Conservation (phyloP, 1,140 invertebrate species). For the Drosophila mojavensis region DNA sequence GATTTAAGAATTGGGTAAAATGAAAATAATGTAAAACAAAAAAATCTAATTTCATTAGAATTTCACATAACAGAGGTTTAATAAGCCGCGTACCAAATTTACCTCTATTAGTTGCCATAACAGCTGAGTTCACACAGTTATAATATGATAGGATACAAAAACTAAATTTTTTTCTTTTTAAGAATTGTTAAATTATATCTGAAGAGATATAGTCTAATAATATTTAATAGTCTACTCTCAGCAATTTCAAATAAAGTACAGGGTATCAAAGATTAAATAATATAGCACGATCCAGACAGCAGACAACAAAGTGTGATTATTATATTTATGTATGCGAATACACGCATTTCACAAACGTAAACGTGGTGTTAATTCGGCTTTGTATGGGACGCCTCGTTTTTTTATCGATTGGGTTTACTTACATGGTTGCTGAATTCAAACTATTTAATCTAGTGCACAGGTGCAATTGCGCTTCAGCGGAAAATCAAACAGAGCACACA, state of each 20-base stretch:
- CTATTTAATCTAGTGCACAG: constrained; percentile 35
- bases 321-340: constrained; percentile 28
- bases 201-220: too few species aligned
- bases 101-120: too few species aligned
- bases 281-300: constrained; percentile 35
- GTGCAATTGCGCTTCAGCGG: constrained; percentile 74
- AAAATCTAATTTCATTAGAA: too few species aligned
- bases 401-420: not conserved
- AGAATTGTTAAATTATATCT: too few species aligned
- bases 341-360: constrained; percentile 57
- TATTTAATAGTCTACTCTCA: not conserved
- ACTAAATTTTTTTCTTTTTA: too few species aligned
- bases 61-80: too few species aligned
- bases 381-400: constrained; percentile 30
- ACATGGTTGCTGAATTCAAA: constrained; percentile 44
- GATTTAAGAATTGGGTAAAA: too few species aligned
- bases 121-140: too few species aligned
- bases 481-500: not conserved
- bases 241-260: not conserved
- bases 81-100: too few species aligned
- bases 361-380: constrained; percentile 64
- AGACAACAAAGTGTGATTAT: constrained; percentile 31
- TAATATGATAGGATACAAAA: too few species aligned
- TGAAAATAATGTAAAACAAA: too few species aligned
- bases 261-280: constrained; percentile 57